These are phyloP conservation scores for Aramus guarauna DNA, from an alignment of 2,113 vertebrate genomes.

Conservation along the genomic window DNA sequence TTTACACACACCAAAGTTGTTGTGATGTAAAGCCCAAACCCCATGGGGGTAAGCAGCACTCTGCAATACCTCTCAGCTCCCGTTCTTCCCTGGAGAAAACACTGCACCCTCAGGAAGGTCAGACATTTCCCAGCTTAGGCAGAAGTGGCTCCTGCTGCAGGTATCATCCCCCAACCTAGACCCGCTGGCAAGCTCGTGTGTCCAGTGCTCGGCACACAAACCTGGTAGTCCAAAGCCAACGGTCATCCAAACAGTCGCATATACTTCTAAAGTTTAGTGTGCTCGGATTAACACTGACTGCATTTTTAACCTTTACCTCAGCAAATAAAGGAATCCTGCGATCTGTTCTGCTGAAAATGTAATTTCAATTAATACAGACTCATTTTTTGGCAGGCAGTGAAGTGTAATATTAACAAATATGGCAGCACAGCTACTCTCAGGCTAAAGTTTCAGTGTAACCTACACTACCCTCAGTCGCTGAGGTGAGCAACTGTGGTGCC, in stretches of 20 bases:
- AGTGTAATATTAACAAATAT: not conserved
- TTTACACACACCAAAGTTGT: not conserved
- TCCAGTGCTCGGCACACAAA: not conserved
- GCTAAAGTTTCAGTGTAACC: not conserved
- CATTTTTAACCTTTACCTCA: not conserved
- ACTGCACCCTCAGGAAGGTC: not conserved
- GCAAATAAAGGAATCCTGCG: not conserved
- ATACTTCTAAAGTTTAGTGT: not conserved
- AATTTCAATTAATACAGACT: not conserved
- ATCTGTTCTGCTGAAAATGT: not conserved
- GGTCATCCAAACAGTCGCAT: not conserved
- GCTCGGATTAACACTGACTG: not conserved
- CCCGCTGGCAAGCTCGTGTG: fast-evolving
- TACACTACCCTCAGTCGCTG: too few relatives aligned
- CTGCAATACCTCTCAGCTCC: not conserved
- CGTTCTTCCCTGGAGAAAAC: fast-evolving
- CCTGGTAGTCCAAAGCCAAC: not conserved
- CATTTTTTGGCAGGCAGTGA: not conserved
- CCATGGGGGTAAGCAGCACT: not conserved
- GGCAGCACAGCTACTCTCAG: not conserved
- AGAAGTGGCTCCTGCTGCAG: not conserved
- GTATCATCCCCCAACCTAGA: not conserved
- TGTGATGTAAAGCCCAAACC: not conserved
- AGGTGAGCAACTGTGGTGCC: too few relatives aligned
- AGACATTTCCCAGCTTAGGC: not conserved